Conservation (phyloP, 2,888 invertebrate genomes). For the Cheilosia soror region DNA sequence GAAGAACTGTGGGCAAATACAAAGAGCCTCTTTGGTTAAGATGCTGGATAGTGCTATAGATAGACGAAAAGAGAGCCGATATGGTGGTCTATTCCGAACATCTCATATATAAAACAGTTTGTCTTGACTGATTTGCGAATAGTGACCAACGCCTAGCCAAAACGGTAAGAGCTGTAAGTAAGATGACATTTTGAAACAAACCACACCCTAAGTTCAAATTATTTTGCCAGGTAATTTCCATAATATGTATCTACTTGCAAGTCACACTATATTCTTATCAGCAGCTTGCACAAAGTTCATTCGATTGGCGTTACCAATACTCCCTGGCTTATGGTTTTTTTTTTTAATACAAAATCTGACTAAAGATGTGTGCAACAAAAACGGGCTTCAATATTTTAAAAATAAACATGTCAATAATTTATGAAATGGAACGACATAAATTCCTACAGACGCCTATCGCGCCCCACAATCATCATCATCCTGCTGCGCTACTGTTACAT, state of each 20-base stretch:
- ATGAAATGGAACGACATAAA: constrained; percentile 73
- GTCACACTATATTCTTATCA: constrained; percentile 58
- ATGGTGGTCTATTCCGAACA: too few relatives aligned
- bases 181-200: too few relatives aligned
- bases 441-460: constrained; percentile 56
- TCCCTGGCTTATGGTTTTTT: constrained; percentile 21
- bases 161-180: too few relatives aligned
- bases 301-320: constrained; percentile 44
- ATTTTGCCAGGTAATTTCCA: too few relatives aligned
- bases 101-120: too few relatives aligned
- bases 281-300: constrained; percentile 47
- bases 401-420: constrained; percentile 75
- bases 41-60: too few relatives aligned
- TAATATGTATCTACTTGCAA: not conserved
- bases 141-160: too few relatives aligned
- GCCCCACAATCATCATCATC: constrained; percentile 53
- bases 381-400: constrained; percentile 42
- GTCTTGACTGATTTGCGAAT: too few relatives aligned
- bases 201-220: too few relatives aligned
- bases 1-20: too few relatives aligned
- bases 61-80: too few relatives aligned
- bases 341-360: constrained; percentile 41
- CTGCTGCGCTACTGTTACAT: constrained; percentile 23
- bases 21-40: too few relatives aligned
- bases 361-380: constrained; percentile 32